Evolutionary conservation across 2,888 invertebrate species (phyloP), one percentile per base, ranked within the genome.

Genomic region (Ophion obscuratus): DNA sequence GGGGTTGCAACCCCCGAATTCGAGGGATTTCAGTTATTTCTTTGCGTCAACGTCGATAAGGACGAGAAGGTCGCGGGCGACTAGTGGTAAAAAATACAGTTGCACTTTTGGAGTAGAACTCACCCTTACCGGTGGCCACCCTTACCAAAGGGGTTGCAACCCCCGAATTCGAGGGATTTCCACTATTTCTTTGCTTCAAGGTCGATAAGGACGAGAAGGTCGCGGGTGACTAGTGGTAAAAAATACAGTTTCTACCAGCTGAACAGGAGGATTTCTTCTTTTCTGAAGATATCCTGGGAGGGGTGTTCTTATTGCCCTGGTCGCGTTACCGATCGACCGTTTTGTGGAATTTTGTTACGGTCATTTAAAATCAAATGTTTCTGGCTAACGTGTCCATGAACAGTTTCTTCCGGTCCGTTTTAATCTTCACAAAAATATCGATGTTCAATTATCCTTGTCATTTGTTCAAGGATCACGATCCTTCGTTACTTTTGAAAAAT

Each of bases 61-160:
- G 31, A 53, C 59, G 73, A 31, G 4, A 71, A 73, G 24, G 2
- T 20, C 1, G 24, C 24, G 24, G 24, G 24, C 2, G 24, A 24
- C 24, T 24, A 24, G 24, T 24, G 24, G 24, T 24, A 24, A 24
- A 24, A 24, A 24, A 24, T 24, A 5, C 5, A 7, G 6, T 36
- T 57, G 31, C 31, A 40, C 20, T 77, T 24, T 31, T 11, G 3
- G 31, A 36, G 31, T 53, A 9, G 36, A 44, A 78, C 57, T 75
- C 77, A 31, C 9, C 17, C 53, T 77, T 82, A 68, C 53, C 85
- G 57, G 31, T 71, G 11, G 47, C 24, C 17, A 36, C 10, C 14
- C 5, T 14, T 67, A 20, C 57, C 14, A 44, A 24, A 14, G 40
- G 67, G 24, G 44, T 57, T 61, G 77, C 67, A 27, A 24, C 66